Conservation (phyloP, 2,113 vertebrate genomes). For the Campylorhamphus procurvoides region DNA sequence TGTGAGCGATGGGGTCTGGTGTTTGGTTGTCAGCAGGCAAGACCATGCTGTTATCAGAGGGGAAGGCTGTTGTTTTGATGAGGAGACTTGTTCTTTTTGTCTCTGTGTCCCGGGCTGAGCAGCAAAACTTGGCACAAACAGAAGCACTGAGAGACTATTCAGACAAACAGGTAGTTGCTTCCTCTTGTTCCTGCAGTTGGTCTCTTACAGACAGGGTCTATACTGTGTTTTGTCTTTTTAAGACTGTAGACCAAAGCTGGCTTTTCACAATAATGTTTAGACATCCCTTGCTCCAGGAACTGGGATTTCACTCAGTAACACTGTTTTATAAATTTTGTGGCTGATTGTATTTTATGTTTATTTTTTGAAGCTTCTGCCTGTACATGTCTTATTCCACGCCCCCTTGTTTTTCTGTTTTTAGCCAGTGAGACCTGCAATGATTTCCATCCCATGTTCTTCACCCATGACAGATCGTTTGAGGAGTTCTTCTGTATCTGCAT, state of each 20-base stretch:
- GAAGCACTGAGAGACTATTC: background rate
- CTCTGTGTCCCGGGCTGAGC: background rate
- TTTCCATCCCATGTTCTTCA: slow-evolving; percentile 99
- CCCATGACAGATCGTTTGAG: slow-evolving; percentile 93
- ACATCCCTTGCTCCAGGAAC: background rate
- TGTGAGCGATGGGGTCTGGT: background rate
- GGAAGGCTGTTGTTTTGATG: background rate
- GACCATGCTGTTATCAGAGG: background rate
- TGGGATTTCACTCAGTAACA: background rate
- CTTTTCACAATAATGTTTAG: background rate
- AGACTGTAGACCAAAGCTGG: background rate
- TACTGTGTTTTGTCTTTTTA: background rate
- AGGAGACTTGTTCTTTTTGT: background rate
- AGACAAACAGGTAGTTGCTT: background rate
- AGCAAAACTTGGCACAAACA: background rate
- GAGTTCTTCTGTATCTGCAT: slow-evolving; percentile 99
- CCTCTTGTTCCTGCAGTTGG: background rate
- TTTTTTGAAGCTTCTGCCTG: background rate
- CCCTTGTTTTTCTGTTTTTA: slow-evolving; percentile 75
- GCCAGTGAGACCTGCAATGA: slow-evolving; percentile 98
- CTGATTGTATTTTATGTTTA: background rate
- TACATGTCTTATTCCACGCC: background rate
- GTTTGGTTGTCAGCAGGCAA: background rate
- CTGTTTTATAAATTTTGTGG: background rate
- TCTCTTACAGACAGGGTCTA: background rate